Base-by-base conservation (phyloP, 1,140 invertebrate species). In the Mizuhopecten yessoensis region DNA sequence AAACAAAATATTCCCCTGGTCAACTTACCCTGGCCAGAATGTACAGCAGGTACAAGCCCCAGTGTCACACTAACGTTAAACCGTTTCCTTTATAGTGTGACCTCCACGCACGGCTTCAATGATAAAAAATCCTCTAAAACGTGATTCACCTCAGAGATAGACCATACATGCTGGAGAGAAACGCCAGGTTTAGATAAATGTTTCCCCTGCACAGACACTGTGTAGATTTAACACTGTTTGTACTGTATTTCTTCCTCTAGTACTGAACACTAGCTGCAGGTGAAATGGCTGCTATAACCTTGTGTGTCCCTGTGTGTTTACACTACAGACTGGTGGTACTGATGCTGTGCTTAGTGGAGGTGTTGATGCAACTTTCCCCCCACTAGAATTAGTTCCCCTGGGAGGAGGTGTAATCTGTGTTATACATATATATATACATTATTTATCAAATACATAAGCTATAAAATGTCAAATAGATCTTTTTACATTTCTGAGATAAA, bases 231-330 rank as follows among this genome's bases (percentile, higher is more conserved):
- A 75, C 57, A 29, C 23, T 9, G n/a, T 29, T 75, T 29, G 29
- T 9, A 75, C 13, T 13, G 5, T 7, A 13, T 39, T 39, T 39
- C 36, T 39, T 75, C 57, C 57, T 75, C 23, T 29, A 29, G 57
- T 75, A 75, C 23, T 29, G 9, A 29, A 29, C 57, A 75, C 57
- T 75, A n/a, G n/a, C 15, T 75, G 57, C 57, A 75, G 57, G 57
- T 75, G 57, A 75, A 75, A 75, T 75, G 57, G 57, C 57, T 75
- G 57, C 57, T 75, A 13, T 75, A 75, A 75, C 57, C 57, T 75
- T 75, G 57, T 75, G n/a, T 75, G 57, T 75, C 57, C 57, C 23
- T 1, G 57, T 75, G 17, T 75, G 57, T 75, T 75, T 75, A 75
- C 57, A 75, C 57, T 75, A 75, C 42, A 45, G 42, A 13, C 42